Base-by-base conservation (phyloP, 2,113 vertebrate species). In the Peromyscus polionotus region DNA sequence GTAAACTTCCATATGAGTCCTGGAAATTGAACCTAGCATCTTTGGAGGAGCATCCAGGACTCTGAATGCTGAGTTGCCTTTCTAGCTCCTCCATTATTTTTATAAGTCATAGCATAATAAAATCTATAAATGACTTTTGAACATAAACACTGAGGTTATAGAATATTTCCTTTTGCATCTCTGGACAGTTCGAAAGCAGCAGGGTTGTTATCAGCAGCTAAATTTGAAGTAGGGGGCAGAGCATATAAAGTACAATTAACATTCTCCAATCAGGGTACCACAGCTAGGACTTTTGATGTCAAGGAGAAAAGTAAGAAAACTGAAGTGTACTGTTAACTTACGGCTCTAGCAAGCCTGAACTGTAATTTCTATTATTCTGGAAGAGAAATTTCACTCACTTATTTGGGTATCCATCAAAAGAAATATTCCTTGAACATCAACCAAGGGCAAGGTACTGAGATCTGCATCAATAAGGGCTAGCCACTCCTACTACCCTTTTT, bases 291-390 rank as follows among this genome's bases (percentile, higher is more conserved):
- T 45, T 89, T n/a, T 36, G 28, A 80, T 93, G 59, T 72, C 59
- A 91, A 94, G 70, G 76, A 96, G 31, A 65, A 87, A 95, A 91
- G 87, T 9, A 72, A 89, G 83, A 91, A 90, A 91, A 92, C 68
- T 80, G 75, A 96, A 95, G 93, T 90, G 22, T 54, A 94, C 70
- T 57, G 54, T 26, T n/a, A 79, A 81, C 39, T 80, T 54, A 84
- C 76, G 87, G 68, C 22, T 51, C 1, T 1, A 84, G 8, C 36
- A 94, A 90, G 17, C 59, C 36, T 93, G 73, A 6, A 75, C 31
- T 75, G 48, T 80, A 67, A 54, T 80, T 84, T 96, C 73, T 92
- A 31, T 68, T 89, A n/a, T 19, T 86, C 20, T 88, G 70, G 12
- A 19, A 89, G 3, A 87, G 36, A 65, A 94, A 92, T 67, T 77